A percentile compares a stretch with the other conserved stretches of the same genome.
Conservation (phyloP, 2,797 vertebrate genomes). For the Coracias cyanogaster region DNA sequence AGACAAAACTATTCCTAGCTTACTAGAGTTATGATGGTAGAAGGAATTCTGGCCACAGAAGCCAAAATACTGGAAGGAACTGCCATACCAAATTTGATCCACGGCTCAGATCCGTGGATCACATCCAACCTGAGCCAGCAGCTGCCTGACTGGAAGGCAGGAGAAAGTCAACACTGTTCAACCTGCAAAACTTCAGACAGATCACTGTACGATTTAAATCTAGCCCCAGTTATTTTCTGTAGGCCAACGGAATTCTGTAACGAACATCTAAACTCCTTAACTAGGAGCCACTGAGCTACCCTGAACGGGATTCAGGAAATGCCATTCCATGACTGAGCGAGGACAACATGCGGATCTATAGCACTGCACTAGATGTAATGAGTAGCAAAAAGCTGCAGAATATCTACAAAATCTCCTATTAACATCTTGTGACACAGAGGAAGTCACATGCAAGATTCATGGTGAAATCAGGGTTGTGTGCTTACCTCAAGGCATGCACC, state of each 20-base stretch:
- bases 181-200: neutral
- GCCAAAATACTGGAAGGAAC: neutral
- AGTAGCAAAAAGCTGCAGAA: neutral
- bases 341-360: neutral
- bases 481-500: neutral
- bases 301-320: neutral
- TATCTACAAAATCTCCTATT: neutral
- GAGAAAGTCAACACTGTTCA: fast-evolving
- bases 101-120: neutral
- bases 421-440: neutral
- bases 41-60: neutral
- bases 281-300: neutral
- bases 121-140: neutral
- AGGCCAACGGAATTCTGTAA: neutral
- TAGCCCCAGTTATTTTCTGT: neutral
- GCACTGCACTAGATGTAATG: fast-evolving
- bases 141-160: neutral
- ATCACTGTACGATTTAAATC: neutral
- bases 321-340: neutral
- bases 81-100: neutral
- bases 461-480: neutral
- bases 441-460: neutral
- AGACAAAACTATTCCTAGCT: neutral
- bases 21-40: fast-evolving
- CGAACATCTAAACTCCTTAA: neutral